These are phyloP conservation scores for Drosophila kuntzei DNA, from an alignment of 2,888 invertebrate species.

Conservation along the genomic window DNA sequence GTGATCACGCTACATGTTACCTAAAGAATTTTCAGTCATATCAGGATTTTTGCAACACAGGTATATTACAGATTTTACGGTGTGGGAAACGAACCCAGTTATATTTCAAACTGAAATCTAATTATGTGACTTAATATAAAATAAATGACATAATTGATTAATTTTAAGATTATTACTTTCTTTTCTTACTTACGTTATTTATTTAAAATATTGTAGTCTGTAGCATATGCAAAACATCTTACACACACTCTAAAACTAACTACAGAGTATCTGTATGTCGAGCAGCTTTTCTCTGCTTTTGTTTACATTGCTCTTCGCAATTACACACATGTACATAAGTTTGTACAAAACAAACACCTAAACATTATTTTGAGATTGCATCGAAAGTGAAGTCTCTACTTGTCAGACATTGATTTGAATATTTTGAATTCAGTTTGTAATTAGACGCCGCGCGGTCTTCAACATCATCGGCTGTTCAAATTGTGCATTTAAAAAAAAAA, in stretches of 20 bases:
- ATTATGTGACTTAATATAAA: too few species aligned
- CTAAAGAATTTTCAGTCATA: too few species aligned
- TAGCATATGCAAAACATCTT: too few species aligned
- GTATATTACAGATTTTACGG: too few species aligned
- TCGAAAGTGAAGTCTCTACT: constrained; percentile 55
- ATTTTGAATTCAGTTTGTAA: constrained; percentile 71
- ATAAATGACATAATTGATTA: background rate
- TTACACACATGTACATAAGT: constrained; percentile 8
- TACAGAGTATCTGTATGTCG: constrained; percentile 2
- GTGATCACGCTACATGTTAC: too few species aligned
- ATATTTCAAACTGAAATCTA: too few species aligned
- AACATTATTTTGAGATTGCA: constrained; percentile 47
- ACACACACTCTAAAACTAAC: background rate
- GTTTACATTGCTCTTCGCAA: constrained; percentile 40
- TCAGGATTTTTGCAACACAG: too few species aligned
- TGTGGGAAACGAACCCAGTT: too few species aligned
- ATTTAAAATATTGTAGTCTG: too few species aligned
- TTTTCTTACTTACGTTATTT: too few species aligned
- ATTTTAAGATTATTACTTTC: too few species aligned
- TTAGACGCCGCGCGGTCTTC: constrained; percentile 49
- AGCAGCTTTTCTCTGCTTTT: constrained; percentile 8
- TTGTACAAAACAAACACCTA: constrained; percentile 28
- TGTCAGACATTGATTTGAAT: constrained; percentile 68
- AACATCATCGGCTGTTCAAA: constrained; percentile 12
- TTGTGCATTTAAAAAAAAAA: background rate